A percentile compares a stretch with the other conserved stretches of the same genome.
Evolutionary conservation across 1,140 invertebrate species (phyloP).

Genomic region (Trichoplusia ni): DNA sequence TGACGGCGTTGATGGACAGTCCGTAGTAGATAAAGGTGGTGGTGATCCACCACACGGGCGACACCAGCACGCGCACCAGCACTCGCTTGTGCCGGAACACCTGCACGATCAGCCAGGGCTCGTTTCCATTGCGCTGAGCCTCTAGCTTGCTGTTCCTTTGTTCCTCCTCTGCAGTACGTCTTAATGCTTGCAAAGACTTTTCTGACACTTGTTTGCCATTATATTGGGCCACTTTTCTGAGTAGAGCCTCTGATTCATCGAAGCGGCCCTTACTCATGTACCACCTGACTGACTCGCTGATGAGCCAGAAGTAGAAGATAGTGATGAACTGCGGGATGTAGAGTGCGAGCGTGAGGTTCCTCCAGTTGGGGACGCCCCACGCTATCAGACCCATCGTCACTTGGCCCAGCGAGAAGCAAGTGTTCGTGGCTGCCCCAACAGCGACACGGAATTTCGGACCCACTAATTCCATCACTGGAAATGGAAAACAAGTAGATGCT

Average conservation of each 20-base stretch:
- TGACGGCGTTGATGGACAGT: slow-evolving; percentile 88
- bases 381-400: slow-evolving; percentile 84
- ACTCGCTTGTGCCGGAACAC: slow-evolving; percentile 47
- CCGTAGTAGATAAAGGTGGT: slow-evolving; percentile 90
- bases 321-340: slow-evolving; percentile 85
- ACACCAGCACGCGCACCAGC: slow-evolving; percentile 83
- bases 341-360: slow-evolving; percentile 84
- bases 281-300: slow-evolving; percentile 87
- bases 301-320: slow-evolving; percentile 83
- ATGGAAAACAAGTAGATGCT: slow-evolving; percentile 41
- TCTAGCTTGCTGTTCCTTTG: slow-evolving; percentile 28
- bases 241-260: slow-evolving; percentile 82
- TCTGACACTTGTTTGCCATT: slow-evolving; percentile 85
- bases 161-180: slow-evolving; percentile 34
- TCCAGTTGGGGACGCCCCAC: slow-evolving; percentile 87
- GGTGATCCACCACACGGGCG: slow-evolving; percentile 87
- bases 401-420: slow-evolving; percentile 87
- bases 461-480: slow-evolving; percentile 88
- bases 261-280: slow-evolving; percentile 86
- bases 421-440: slow-evolving; percentile 85
- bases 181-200: slow-evolving; percentile 74
- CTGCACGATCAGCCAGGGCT: slow-evolving; percentile 34
- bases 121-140: slow-evolving; percentile 19
- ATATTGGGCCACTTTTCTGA: slow-evolving; percentile 83
- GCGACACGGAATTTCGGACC: slow-evolving; percentile 86